These are phyloP conservation scores for Xylocampa areola DNA, from an alignment of 2,888 invertebrate genomes.

Conservation along the genomic window DNA sequence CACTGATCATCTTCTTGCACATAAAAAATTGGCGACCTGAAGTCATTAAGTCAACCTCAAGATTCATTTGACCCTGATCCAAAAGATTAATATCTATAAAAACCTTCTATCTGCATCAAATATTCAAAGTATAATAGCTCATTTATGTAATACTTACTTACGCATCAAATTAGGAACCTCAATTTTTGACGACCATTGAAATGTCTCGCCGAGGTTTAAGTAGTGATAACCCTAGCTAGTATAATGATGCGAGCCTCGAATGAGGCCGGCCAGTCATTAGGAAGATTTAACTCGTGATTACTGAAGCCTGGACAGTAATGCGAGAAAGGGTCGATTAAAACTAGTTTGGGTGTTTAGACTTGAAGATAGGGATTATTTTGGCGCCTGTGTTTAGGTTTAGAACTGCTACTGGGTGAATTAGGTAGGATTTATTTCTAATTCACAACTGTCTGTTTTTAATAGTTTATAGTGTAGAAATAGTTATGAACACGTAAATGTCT, in stretches of 20 bases:
- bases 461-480: no score
- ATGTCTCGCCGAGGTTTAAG: conserved; percentile 15
- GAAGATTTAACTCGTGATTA: conserved; percentile 62
- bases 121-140: no score
- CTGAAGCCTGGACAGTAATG: conserved; percentile 56
- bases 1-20: no score
- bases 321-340: conserved; percentile 60
- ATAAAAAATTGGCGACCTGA: no score
- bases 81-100: no score
- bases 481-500: no score
- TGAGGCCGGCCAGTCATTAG: conserved; percentile 62
- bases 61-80: no score
- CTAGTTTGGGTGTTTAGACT: conserved; percentile 54
- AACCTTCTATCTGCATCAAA: no score
- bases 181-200: conserved; percentile 21
- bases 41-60: no score
- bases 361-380: conserved; percentile 46
- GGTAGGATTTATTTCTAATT: no score
- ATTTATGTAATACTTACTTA: no score
- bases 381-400: conserved; percentile 41
- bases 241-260: conserved; percentile 58
- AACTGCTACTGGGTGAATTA: conserved; percentile 16
- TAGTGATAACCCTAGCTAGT: conserved; percentile 51
- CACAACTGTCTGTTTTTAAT: no score
- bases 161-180: background rate